Evolutionary conservation across 2,888 invertebrate species (phyloP).

Genomic region (Andricus quercusramuli): DNA sequence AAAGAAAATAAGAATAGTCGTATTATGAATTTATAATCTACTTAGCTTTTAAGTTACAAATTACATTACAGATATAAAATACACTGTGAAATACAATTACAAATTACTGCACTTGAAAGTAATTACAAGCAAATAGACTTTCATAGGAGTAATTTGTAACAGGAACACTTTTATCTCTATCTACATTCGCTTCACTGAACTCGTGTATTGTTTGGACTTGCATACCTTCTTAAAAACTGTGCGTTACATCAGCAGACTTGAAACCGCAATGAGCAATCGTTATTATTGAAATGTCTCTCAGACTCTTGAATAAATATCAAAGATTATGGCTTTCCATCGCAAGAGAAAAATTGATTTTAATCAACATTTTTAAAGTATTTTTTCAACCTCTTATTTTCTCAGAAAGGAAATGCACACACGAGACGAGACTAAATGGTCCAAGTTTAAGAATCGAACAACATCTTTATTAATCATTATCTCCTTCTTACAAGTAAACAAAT

Average conservation of each 20-base stretch:
- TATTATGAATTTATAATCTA: constrained; percentile 23
- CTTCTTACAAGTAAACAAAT: constrained; percentile 23
- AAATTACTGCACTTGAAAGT: constrained; percentile 13
- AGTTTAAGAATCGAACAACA: constrained; percentile 20
- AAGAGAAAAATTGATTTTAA: constrained; percentile 7
- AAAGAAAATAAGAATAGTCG: constrained; percentile 23
- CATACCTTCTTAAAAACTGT: background rate
- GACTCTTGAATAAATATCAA: background rate
- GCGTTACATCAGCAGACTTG: background rate
- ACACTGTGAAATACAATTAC: constrained; percentile 18
- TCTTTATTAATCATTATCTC: constrained; percentile 9
- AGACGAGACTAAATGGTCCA: constrained; percentile 31
- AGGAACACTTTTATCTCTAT: constrained; percentile 7
- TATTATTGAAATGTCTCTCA: background rate
- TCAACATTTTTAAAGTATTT: background rate
- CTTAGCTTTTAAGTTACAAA: constrained; percentile 31
- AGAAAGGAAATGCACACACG: constrained; percentile 15
- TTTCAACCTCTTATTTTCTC: background rate
- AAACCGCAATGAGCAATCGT: background rate
- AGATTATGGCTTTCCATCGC: background rate
- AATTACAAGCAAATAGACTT: background rate
- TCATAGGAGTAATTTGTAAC: background rate
- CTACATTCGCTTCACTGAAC: background rate
- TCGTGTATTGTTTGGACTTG: background rate
- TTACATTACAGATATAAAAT: constrained; percentile 40